Conservation (phyloP, 2,113 vertebrate genomes). For the Podarcis raffonei region DNA sequence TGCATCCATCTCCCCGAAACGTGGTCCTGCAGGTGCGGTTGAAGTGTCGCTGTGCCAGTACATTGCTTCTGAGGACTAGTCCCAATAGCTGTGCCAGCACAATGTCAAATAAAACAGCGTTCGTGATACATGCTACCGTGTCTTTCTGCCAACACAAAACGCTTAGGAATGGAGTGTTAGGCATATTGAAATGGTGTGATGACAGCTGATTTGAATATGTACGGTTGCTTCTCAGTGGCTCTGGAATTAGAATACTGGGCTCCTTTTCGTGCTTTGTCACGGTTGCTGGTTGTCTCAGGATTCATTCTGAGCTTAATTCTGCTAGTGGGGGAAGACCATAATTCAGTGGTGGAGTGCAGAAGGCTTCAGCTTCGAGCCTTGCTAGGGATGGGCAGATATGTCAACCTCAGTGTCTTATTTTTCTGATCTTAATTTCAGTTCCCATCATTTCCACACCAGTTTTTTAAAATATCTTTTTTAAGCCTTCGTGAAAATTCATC, state of each 20-base stretch:
- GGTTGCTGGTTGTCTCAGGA: neutral
- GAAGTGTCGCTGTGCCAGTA: neutral
- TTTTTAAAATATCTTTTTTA: too few relatives aligned
- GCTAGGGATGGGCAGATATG: too few relatives aligned
- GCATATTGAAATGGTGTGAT: neutral
- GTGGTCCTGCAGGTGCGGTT: neutral
- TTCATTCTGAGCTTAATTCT: neutral
- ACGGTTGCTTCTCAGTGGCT: neutral
- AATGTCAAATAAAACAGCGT: neutral
- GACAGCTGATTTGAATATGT: neutral
- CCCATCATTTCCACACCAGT: too few relatives aligned
- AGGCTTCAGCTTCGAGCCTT: too few relatives aligned
- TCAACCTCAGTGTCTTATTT: too few relatives aligned
- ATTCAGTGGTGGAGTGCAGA: neutral
- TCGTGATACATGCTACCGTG: neutral
- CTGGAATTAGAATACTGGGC: neutral
- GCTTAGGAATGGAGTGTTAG: neutral
- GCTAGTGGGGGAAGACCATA: neutral
- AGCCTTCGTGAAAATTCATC: too few relatives aligned
- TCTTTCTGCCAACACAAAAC: neutral
- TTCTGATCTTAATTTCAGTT: too few relatives aligned
- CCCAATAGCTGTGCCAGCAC: neutral
- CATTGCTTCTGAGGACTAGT: neutral
- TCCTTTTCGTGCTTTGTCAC: neutral
- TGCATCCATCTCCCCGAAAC: neutral